Evolutionary conservation across 2,113 vertebrate genomes (phyloP).

Genomic region (Cyprinodon variegatus): DNA sequence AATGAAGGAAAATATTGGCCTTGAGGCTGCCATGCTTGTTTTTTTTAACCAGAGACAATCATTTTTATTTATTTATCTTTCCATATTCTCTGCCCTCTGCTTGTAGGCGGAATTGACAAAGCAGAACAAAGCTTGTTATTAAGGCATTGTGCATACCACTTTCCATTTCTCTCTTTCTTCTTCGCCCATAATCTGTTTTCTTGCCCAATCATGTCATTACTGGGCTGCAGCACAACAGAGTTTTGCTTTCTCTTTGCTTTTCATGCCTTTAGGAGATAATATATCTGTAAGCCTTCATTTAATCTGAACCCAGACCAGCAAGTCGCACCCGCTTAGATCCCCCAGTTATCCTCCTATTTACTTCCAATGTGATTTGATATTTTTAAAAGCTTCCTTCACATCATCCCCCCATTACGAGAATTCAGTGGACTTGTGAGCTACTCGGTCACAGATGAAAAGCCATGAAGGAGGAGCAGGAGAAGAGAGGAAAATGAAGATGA

Average conservation of each 20-base stretch:
- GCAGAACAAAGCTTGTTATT: conserved; percentile 66
- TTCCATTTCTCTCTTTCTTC: conserved; percentile 23
- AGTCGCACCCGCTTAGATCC: conserved; percentile 23
- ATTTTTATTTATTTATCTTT: conserved; percentile 45
- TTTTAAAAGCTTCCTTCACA: conserved; percentile 35
- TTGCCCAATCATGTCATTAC: conserved; percentile 46
- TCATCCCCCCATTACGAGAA: conserved; percentile 27
- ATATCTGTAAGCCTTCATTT: conserved; percentile 36
- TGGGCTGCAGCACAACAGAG: conserved; percentile 11
- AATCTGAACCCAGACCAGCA: conserved; percentile 25
- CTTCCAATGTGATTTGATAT: conserved; percentile 39
- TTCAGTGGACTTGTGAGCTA: conserved; percentile 26
- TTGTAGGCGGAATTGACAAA: conserved; percentile 58
- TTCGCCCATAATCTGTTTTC: conserved; percentile 39
- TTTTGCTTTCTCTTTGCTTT: conserved; percentile 34
- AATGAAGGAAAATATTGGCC: conserved; percentile 23
- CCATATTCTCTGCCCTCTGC: conserved; percentile 23
- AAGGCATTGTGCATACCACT: conserved; percentile 40
- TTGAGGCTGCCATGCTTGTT: conserved; percentile 45
- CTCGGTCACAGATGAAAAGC: conserved; percentile 46
- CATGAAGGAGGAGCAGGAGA: conserved; percentile 34
- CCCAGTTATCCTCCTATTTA: conserved; percentile 52
- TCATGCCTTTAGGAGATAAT: conserved; percentile 23
- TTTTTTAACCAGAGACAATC: conserved; percentile 34
- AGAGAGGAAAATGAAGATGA: conserved; percentile 34